Evolutionary conservation across 1,140 invertebrate genomes (phyloP), one percentile per base, ranked within the genome.

Genomic region (Scaptomyza graminum): DNA sequence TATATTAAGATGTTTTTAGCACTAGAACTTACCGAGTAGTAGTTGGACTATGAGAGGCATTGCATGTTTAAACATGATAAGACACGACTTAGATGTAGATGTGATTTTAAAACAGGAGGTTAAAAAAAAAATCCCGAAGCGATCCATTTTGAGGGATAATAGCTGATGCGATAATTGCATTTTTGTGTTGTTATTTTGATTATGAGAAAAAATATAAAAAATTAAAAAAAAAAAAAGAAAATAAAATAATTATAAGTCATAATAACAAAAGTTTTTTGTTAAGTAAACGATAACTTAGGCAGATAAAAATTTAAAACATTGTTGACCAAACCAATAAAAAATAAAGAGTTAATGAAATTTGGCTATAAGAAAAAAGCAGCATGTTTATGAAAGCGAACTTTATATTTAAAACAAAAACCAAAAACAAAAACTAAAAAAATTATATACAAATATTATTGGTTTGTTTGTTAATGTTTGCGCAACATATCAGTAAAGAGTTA

Each of bases 391-490:
- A 67, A 67, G 74, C 49, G 67, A 79, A 71, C 44, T 80, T 66
- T 69, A 74, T 76, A 70, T 74, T 69, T 74, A 74, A 68, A 61
- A 51, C 28, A 49, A 67, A 34, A 60, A 66, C 67, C 54, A 50
- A 47, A 31, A 61, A 64, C n/a, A 56, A 22, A 63, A 63, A 37
- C 49, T 39, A 47, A 49, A 76, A 55, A 50, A 64, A 65, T 63
- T 64, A 64, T 76, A 71, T 56, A 80, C 82, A 78, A 76, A 88
- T 75, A 89, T 82, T 89, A 89, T 90, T 83, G 88, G 89, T 90
- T 90, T 91, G 90, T 91, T 91, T 91, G 90, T 91, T 91, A 88
- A 91, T 90, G 90, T 91, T 91, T 91, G 90, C 90, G 85, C 90
- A 90, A 91, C 90, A 91, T 91, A 91, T 91, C 90, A 91, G 85